Percentiles rank a stretch among this genome's conserved stretches.
Conservation (phyloP, 2,113 vertebrate species). For the Leuciscus idus region DNA sequence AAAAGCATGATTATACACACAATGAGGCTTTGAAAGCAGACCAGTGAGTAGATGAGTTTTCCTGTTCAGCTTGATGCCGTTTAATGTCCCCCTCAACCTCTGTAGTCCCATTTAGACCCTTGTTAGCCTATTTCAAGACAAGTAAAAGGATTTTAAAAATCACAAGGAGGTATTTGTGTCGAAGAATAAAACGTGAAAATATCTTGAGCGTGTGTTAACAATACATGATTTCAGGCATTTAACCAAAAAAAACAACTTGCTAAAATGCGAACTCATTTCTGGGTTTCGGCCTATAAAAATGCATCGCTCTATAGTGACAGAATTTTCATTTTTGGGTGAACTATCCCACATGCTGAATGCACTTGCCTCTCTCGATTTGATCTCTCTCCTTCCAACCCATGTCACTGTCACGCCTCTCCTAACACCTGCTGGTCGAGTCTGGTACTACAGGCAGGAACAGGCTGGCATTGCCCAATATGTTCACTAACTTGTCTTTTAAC, state of each 20-base stretch:
- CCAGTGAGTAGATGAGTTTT: neutral
- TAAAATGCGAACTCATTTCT: neutral
- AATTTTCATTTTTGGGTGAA: neutral
- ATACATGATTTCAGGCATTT: neutral
- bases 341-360: conserved; percentile 55
- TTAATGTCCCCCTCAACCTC: neutral
- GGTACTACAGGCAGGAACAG: conserved; percentile 63
- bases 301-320: neutral
- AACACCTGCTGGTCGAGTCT: conserved; percentile 65
- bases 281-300: neutral
- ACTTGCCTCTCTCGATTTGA: conserved; percentile 60
- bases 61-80: neutral
- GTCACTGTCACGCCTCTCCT: conserved; percentile 69
- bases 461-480: conserved; percentile 68
- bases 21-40: neutral
- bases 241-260: neutral
- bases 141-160: neutral
- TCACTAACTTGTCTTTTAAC: conserved; percentile 67
- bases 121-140: neutral
- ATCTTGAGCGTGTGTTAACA: neutral
- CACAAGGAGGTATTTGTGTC: neutral
- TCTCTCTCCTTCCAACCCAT: conserved; percentile 84
- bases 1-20: neutral
- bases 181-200: neutral
- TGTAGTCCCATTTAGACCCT: neutral